Evolutionary conservation across 2,113 vertebrate species (phyloP).

Genomic region (Pachypanchax playfairii): DNA sequence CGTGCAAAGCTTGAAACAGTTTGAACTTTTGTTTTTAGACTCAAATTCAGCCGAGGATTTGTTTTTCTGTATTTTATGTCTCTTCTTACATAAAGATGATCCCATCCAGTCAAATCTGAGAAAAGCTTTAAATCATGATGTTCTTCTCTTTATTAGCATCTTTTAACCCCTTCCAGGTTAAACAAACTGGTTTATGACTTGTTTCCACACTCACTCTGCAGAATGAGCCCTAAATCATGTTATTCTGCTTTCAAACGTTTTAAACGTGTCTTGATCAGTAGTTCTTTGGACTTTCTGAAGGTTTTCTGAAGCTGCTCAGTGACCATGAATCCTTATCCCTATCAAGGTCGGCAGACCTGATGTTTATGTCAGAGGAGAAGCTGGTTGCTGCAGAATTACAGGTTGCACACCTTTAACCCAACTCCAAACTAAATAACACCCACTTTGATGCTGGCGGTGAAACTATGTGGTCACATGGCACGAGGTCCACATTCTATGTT

Average conservation of each 20-base stretch:
- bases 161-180: too few relatives aligned
- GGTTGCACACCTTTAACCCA: background rate
- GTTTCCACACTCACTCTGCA: too few relatives aligned
- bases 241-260: too few relatives aligned
- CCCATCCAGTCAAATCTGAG: background rate
- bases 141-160: too few relatives aligned
- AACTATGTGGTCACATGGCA: background rate
- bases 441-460: background rate
- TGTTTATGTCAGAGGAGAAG: background rate
- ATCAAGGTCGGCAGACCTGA: background rate
- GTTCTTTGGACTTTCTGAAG: too few relatives aligned
- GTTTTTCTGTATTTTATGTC: background rate
- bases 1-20: conserved; percentile 11
- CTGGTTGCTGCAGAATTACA: background rate
- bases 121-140: too few relatives aligned
- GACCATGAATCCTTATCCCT: too few relatives aligned
- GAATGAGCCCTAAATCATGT: too few relatives aligned
- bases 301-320: too few relatives aligned
- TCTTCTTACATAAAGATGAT: background rate
- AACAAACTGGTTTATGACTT: too few relatives aligned
- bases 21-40: conserved; percentile 12
- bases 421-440: background rate
- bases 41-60: background rate
- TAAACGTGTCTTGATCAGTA: too few relatives aligned
- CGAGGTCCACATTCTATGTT: background rate